Conservation (phyloP, 2,888 invertebrate species). For the Eurois occulta region DNA sequence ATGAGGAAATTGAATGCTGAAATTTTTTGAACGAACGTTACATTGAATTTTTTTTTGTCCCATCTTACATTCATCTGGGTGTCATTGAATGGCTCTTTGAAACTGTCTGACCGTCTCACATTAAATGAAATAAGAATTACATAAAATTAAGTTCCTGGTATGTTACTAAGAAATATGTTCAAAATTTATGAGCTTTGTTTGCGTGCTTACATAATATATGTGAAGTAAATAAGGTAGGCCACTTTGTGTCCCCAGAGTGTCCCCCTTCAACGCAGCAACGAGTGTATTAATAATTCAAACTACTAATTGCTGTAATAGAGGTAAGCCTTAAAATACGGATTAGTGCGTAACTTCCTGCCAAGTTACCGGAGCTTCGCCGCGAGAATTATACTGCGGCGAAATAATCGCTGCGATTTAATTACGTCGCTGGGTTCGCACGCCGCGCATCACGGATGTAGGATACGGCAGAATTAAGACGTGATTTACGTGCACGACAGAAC, state of each 20-base stretch:
- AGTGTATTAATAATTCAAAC: conserved; percentile 60
- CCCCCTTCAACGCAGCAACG: conserved; percentile 30
- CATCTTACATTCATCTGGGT: conserved; percentile 38
- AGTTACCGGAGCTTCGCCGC: conserved; percentile 37
- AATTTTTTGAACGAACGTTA: conserved; percentile 42
- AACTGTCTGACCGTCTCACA: conserved; percentile 43
- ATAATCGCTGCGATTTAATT: conserved; percentile 62
- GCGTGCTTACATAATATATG: conserved; percentile 34
- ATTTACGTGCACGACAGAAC: conserved; percentile 51
- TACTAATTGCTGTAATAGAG: conserved; percentile 59
- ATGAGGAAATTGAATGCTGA: conserved; percentile 53
- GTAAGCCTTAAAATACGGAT: conserved; percentile 58
- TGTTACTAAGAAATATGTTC: conserved; percentile 15
- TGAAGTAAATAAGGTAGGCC: conserved; percentile 34
- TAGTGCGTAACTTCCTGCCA: conserved; percentile 51
- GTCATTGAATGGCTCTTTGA: conserved; percentile 53
- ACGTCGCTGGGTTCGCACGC: conserved; percentile 35
- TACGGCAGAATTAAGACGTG: conserved; percentile 50
- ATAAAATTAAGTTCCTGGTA: conserved; percentile 18
- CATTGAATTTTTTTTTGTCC: conserved; percentile 44
- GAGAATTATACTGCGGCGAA: conserved; percentile 50
- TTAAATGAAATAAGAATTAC: conserved; percentile 37
- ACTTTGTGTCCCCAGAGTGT: conserved; percentile 42
- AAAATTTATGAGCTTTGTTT: conserved; percentile 26
- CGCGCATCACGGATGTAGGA: conserved; percentile 34